Conservation (phyloP, 2,888 invertebrate genomes). For the Polietes domitor region DNA sequence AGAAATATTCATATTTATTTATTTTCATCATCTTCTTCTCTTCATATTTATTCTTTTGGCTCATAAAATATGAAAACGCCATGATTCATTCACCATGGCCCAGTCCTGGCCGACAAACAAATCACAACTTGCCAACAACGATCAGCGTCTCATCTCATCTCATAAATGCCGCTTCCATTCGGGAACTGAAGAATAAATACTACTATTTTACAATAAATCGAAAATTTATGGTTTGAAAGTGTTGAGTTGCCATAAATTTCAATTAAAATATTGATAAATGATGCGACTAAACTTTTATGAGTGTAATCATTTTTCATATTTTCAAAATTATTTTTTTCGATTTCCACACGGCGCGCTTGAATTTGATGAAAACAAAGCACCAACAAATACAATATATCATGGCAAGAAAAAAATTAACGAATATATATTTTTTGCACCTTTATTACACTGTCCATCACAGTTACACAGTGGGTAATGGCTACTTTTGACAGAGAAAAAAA, state of each 20-base stretch:
- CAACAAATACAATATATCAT: background rate
- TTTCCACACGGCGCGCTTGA: slow-evolving; percentile 17
- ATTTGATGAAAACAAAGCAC: background rate
- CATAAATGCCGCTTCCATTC: background rate
- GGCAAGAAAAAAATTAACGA: too few relatives aligned
- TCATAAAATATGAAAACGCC: slow-evolving; percentile 1
- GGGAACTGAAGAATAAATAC: background rate
- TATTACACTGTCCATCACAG: too few relatives aligned
- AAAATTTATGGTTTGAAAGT: slow-evolving; percentile 22
- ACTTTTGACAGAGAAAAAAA: too few relatives aligned
- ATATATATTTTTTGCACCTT: too few relatives aligned
- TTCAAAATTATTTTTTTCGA: slow-evolving; percentile 27
- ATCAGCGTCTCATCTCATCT: background rate
- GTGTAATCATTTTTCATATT: slow-evolving; percentile 39
- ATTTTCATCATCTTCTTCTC: background rate
- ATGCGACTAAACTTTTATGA: slow-evolving; percentile 44
- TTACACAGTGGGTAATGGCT: too few relatives aligned
- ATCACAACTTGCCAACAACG: background rate
- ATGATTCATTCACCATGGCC: background rate
- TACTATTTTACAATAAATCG: slow-evolving; percentile 30
- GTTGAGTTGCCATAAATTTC: slow-evolving; percentile 38
- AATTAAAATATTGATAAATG: slow-evolving; percentile 45
- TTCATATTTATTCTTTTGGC: slow-evolving; percentile 23
- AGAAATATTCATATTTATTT: background rate
- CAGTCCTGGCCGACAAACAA: background rate